Percentiles rank a stretch among this genome's conserved stretches.
These are phyloP conservation scores for Hephaestus fuliginosus DNA, from an alignment of 2,797 vertebrate genomes.

Conservation along the genomic window DNA sequence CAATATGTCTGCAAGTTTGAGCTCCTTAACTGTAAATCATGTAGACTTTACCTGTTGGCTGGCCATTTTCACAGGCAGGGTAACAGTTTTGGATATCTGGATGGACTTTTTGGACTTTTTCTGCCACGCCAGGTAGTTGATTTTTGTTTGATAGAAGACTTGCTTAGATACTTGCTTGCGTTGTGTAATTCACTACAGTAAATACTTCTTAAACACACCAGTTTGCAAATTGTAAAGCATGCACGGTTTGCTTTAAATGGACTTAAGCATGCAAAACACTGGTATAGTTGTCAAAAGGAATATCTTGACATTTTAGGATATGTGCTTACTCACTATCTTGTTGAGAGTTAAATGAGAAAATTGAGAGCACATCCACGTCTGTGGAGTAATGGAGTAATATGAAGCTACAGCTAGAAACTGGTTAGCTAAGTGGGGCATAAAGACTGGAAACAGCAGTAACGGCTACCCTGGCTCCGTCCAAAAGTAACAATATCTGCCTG, in stretches of 20 bases:
- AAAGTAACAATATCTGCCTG: not conserved
- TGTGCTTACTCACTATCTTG: not conserved
- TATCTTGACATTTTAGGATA: not conserved
- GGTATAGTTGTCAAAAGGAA: not conserved
- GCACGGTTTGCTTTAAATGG: not conserved
- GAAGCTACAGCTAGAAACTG: not conserved
- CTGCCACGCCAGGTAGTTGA: not conserved
- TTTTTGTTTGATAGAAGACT: not conserved
- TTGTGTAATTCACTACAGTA: not conserved
- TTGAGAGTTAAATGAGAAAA: not conserved
- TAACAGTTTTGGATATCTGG: not conserved
- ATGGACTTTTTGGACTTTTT: constrained; percentile 1
- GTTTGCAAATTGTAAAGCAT: not conserved
- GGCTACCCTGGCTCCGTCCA: not conserved
- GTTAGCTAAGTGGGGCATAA: not conserved
- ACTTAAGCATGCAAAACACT: not conserved
- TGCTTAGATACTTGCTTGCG: not conserved
- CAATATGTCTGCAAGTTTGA: not conserved
- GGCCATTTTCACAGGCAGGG: not conserved
- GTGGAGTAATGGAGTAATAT: not conserved
- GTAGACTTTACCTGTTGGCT: not conserved
- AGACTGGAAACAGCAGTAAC: not conserved
- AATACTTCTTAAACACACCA: not conserved
- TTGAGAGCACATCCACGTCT: not conserved
- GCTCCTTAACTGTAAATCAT: not conserved